Conservation (phyloP, 92 coral and sea anemone genomes). For the Montipora capitata region DNA sequence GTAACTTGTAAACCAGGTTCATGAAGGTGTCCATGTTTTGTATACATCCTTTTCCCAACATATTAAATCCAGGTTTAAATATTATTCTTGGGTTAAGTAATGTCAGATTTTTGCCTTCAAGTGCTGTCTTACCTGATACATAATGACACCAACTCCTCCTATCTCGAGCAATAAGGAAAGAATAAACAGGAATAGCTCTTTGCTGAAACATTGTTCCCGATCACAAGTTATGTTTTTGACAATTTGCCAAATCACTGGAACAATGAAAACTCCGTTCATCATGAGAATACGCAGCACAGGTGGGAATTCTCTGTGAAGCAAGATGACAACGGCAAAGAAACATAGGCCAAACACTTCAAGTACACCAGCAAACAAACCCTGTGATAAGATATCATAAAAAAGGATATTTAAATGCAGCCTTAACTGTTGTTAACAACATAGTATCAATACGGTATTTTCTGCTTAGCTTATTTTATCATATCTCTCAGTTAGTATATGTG, state of each 20-base stretch:
- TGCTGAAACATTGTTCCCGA: neutral
- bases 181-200: constrained; percentile 20
- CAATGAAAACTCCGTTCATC: constrained; percentile 86
- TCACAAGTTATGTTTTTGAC: constrained; percentile 22
- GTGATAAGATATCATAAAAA: neutral
- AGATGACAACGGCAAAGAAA: constrained; percentile 76
- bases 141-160: constrained; percentile 68
- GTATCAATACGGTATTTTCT: no score
- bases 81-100: no score
- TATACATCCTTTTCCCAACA: no score
- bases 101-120: no score
- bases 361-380: constrained; percentile 79
- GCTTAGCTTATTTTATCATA: no score
- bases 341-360: constrained; percentile 89
- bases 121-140: constrained; percentile 43
- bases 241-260: constrained; percentile 84
- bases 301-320: constrained; percentile 38
- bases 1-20: no score
- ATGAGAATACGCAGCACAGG: constrained; percentile 78
- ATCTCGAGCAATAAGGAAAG: constrained; percentile 68
- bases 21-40: no score
- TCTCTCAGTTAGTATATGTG: no score
- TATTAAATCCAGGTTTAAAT: no score
- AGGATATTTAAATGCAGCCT: neutral
- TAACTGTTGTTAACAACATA: no score